Evolutionary conservation across 2,113 vertebrate species (phyloP).

Genomic region (Spheniscus mendiculus): DNA sequence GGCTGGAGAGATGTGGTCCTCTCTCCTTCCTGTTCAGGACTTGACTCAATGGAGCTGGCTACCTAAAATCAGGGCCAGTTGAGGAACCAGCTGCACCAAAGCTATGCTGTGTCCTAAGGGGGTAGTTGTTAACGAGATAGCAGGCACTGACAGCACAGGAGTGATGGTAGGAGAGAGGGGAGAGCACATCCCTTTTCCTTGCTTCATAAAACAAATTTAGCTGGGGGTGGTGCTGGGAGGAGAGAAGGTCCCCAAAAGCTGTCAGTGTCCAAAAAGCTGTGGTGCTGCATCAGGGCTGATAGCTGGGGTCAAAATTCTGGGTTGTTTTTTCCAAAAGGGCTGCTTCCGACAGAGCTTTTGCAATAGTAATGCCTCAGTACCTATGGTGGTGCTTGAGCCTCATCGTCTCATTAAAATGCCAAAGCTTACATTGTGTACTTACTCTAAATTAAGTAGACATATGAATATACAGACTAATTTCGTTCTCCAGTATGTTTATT

Average conservation of each 20-base stretch:
- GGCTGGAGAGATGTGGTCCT: neutral
- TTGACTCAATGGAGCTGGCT: neutral
- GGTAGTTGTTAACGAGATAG: fast-evolving
- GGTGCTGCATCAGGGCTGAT: too few relatives aligned
- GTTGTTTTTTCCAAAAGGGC: neutral
- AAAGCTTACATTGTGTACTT: neutral
- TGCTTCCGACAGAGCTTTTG: neutral
- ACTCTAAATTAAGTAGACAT: neutral
- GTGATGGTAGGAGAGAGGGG: neutral
- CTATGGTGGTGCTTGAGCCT: neutral
- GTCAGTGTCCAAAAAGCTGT: neutral
- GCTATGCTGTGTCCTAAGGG: neutral
- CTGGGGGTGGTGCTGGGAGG: neutral
- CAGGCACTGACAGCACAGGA: fast-evolving
- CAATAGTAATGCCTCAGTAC: neutral
- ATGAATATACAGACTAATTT: neutral
- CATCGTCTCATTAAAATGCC: neutral
- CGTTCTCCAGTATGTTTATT: neutral
- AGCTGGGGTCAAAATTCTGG: neutral
- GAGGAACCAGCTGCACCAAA: neutral
- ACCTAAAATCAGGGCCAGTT: neutral
- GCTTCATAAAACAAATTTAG: neutral
- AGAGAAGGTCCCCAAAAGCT: neutral
- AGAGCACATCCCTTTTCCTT: neutral
- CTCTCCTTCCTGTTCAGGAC: neutral